These are phyloP conservation scores for Condylura cristata DNA, from an alignment of 2,113 vertebrate species.

Conservation along the genomic window DNA sequence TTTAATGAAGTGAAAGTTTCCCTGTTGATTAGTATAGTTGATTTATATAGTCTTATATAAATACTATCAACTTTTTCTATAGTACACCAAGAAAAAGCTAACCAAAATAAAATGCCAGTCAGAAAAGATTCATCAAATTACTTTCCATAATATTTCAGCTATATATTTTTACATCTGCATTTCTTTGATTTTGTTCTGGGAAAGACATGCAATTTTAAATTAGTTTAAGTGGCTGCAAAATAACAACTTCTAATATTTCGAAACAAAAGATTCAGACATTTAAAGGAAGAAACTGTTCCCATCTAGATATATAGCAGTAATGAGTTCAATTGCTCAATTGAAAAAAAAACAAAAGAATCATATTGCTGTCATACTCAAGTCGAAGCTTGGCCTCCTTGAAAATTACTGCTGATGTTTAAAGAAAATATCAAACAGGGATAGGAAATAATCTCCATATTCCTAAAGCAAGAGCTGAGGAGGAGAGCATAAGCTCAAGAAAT, in stretches of 20 bases:
- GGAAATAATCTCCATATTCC: constrained; percentile 66
- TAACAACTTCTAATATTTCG: constrained; percentile 45
- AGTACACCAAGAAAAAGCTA: constrained; percentile 54
- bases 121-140: constrained; percentile 29
- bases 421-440: constrained; percentile 63
- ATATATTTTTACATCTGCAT: not conserved
- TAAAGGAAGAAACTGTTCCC: not conserved
- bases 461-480: constrained; percentile 56
- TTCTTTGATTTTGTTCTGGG: constrained; percentile 26
- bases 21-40: not conserved
- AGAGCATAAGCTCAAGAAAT: constrained; percentile 71
- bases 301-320: not conserved
- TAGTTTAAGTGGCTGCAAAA: constrained; percentile 33
- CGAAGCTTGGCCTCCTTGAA: constrained; percentile 38
- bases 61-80: constrained; percentile 25
- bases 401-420: constrained; percentile 61
- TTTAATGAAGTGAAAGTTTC: constrained; percentile 20
- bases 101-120: constrained; percentile 51
- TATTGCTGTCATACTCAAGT: constrained; percentile 13
- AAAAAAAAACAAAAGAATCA: constrained; percentile 9
- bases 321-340: constrained; percentile 30
- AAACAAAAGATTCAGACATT: constrained; percentile 21
- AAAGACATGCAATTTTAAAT: not conserved
- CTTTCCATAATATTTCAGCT: accelerated
- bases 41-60: constrained; percentile 78